These are phyloP conservation scores for Ranitomeya imitator DNA, from an alignment of 2,113 vertebrate genomes.

Conservation along the genomic window DNA sequence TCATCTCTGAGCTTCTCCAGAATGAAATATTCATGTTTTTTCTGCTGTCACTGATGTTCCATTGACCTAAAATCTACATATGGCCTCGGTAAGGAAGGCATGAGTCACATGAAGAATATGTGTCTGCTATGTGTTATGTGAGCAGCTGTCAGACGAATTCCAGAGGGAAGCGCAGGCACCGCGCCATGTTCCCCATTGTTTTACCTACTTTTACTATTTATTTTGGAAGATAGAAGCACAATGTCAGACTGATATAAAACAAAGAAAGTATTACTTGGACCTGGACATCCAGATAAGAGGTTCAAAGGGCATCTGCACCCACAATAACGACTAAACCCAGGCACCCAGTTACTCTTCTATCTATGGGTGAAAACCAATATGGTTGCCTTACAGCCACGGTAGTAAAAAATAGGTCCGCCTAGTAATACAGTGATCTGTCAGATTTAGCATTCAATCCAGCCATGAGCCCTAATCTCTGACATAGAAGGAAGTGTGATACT, in stretches of 20 bases:
- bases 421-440: not conserved
- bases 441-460: not conserved
- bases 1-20: not conserved
- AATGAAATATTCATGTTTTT: not conserved
- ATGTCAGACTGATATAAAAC: not conserved
- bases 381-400: not conserved
- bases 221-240: conserved; percentile 25
- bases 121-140: conserved; percentile 37
- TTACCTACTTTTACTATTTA: not conserved
- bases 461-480: not conserved
- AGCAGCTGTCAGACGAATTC: conserved; percentile 4
- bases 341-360: not conserved
- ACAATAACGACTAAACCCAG: not conserved
- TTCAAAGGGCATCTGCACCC: not conserved
- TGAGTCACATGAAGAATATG: conserved; percentile 32
- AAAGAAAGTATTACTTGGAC: not conserved
- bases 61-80: conserved; percentile 12
- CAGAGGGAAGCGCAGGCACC: not conserved
- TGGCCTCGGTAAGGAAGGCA: not conserved
- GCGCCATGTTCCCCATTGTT: not conserved
- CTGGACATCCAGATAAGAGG: not conserved
- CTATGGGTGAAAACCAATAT: not conserved
- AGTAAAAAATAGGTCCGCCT: too few species aligned
- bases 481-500: not conserved
- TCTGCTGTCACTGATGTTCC: not conserved